These are phyloP conservation scores for Hypsibius dujardini DNA, from an alignment of 1,140 invertebrate genomes.

Conservation along the genomic window DNA sequence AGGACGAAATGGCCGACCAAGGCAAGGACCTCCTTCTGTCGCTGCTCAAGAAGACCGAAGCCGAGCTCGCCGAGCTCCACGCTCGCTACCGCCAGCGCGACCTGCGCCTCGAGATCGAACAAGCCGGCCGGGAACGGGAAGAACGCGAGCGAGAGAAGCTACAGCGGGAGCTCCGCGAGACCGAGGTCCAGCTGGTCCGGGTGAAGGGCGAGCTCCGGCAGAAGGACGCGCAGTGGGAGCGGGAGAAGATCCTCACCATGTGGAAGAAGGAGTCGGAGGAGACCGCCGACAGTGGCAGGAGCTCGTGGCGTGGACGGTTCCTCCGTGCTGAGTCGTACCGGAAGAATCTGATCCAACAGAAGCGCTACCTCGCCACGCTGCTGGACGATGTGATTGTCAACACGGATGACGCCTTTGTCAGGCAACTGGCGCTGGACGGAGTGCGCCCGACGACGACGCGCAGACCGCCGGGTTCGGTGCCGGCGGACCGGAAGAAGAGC, in stretches of 20 bases:
- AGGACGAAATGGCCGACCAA: constrained; percentile 22
- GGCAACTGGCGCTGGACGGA: neutral
- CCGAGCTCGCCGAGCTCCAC: constrained; percentile 3
- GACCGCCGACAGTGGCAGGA: neutral
- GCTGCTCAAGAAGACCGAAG: constrained; percentile 7
- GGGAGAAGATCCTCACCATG: constrained; percentile 7
- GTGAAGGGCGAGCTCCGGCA: constrained; percentile 1
- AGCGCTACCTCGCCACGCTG: neutral
- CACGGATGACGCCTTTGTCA: neutral
- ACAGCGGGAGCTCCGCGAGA: constrained; percentile 6
- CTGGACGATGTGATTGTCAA: constrained; percentile 1
- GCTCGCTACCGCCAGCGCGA: constrained; percentile 6
- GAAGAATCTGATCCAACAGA: constrained; percentile 5
- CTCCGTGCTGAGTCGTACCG: neutral
- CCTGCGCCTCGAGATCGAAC: constrained; percentile 6
- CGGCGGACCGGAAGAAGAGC: neutral
- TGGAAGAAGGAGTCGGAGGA: constrained; percentile 10
- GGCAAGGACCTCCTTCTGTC: neutral
- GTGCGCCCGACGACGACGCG: neutral
- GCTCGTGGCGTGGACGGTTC: neutral
- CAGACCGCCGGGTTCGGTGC: neutral
- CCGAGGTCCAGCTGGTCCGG: constrained; percentile 6
- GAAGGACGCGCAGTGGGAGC: constrained; percentile 10
- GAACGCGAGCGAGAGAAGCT: constrained; percentile 8
- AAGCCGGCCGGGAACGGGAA: constrained; percentile 11